phyloP scores from a whole-genome alignment of 2,797 vertebrate genomes.

The Lerista edwardsae region DNA sequence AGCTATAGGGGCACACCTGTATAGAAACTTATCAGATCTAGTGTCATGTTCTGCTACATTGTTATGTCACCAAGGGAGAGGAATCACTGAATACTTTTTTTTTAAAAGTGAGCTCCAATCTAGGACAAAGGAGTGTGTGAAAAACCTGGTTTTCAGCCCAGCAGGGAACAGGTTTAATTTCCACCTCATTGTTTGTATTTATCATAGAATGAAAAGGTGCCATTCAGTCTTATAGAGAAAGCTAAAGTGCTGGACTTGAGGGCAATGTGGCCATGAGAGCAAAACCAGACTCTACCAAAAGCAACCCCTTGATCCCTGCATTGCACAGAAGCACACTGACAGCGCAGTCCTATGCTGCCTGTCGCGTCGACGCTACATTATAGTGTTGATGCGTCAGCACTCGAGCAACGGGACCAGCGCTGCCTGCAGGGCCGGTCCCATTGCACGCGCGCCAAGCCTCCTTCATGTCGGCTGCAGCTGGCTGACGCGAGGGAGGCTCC shows the following conservation, averaged over 20 bases:
- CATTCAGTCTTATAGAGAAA: not conserved
- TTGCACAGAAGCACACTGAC: not conserved
- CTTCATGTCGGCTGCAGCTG: no score
- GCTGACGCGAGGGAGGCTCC: no score
- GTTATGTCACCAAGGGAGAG: not conserved
- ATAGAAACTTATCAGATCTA: no score
- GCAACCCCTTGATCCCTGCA: not conserved
- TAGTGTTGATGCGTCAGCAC: no score
- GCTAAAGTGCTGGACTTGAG: not conserved
- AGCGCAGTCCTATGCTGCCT: no score
- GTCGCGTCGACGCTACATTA: no score
- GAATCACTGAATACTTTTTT: not conserved
- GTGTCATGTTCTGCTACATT: not conserved
- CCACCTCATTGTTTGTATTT: no score
- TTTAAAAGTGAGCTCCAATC: not conserved
- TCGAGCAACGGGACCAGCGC: no score
- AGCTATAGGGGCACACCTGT: no score
- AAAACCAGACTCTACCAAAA: constrained; percentile 4
- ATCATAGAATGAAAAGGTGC: no score
- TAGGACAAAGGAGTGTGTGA: not conserved
- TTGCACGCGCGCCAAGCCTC: no score
- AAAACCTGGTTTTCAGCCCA: not conserved
- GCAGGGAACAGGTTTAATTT: not conserved
- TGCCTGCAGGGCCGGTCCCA: no score
- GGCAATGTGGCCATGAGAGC: not conserved